Evolutionary conservation across 2,797 vertebrate genomes (phyloP), one percentile per base, ranked within the genome.

Genomic region (Sebastes vulpes): DNA sequence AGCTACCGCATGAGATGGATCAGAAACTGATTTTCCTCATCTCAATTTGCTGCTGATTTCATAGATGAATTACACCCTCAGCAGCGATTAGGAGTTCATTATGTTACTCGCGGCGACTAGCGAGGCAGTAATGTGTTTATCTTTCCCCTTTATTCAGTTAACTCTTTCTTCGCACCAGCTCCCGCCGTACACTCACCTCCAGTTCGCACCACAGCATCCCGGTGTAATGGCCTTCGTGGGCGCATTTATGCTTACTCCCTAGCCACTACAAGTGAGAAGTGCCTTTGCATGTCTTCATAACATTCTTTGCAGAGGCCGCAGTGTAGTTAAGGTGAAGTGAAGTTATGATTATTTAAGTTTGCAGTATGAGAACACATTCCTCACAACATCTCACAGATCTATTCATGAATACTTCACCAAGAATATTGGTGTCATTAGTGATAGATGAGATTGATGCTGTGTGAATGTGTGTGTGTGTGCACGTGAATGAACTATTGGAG

Each of bases 1-100:
- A 86, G 89, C 90, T 83, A 67, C 81, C 25, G 42, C 90, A 78
- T 66, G 86, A 92, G 93, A 93, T 91, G 88, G 93, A 95, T 93
- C 93, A 94, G 89, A 93, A 93, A 92, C 89, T 86, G 91, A 95
- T 95, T 94, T 94, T 93, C 90, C 91, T 92, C 93, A 92, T 95
- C 94, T 93, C 95, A 94, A 95, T 95, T 94, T 95, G 93, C 88
- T 71, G 86, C 92, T 94, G 92, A 95, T 95, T 95, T 93, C 91
- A 90, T 90, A 95, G 94, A 95, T 94, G 93, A 95, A 94, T 94
- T 93, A 95, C 93, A 92, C 94, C 92, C 93, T 95, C 92, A 89
- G 94, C 91, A 91, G 91, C 82, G 90, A 95, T 95, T 94, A 95
- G 94, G 93, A 94, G 93, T 95, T 95, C 93, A 95, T 95, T 95